Percentiles rank a stretch among this genome's conserved stretches.
Evolutionary conservation across 2,113 vertebrate species (phyloP).

Genomic region (Nanorana parkeri): DNA sequence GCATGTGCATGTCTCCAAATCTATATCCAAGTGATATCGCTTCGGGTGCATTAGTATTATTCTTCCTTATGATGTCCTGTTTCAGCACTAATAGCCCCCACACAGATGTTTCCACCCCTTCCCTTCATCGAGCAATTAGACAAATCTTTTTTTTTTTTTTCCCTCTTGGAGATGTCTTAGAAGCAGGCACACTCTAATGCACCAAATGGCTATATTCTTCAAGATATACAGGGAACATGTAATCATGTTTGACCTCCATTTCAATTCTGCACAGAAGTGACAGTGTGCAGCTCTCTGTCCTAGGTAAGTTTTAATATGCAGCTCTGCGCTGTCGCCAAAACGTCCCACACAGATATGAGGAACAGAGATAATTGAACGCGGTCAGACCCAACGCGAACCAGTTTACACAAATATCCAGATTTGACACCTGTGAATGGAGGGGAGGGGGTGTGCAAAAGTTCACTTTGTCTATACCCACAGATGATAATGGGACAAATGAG

Average conservation of each 20-base stretch:
- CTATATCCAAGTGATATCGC: too few species aligned
- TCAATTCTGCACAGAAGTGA: background rate
- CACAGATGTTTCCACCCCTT: background rate
- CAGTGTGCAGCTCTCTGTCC: background rate
- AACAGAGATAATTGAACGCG: too few species aligned
- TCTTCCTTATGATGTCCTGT: background rate
- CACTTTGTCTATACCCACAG: too few species aligned
- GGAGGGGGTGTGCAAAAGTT: too few species aligned
- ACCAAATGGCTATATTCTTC: background rate
- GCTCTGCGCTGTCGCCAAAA: background rate
- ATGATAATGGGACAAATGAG: too few species aligned
- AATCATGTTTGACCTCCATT: constrained; percentile 1
- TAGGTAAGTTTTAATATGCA: constrained; percentile 17
- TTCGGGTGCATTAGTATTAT: too few species aligned
- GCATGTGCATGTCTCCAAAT: too few species aligned
- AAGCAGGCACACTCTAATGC: background rate
- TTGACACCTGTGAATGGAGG: too few species aligned
- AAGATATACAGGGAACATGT: background rate
- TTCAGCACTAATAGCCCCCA: background rate
- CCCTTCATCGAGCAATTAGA: background rate
- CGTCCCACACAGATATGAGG: background rate
- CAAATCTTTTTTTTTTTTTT: background rate
- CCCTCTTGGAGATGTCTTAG: background rate
- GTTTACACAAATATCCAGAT: too few species aligned
- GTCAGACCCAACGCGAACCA: too few species aligned